Base-by-base conservation (phyloP, 2,888 invertebrate species). In the Sphaerophoria taeniata region DNA sequence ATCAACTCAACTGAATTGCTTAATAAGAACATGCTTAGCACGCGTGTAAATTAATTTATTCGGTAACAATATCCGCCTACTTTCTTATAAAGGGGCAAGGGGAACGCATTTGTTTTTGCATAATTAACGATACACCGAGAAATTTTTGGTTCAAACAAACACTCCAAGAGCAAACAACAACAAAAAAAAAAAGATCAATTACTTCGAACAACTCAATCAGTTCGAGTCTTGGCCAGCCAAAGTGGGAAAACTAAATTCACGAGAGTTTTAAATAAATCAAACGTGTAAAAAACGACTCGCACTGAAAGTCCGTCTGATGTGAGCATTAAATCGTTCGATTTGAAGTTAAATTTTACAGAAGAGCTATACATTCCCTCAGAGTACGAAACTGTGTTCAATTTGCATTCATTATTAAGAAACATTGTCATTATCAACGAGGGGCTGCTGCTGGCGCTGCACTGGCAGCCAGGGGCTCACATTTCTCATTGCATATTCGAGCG, bases 331-430 rank as follows among this genome's bases (percentile, higher is more conserved):
- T 70, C 24, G 55, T 61, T 24, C 60, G 39, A 67, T 39, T 61
- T 51, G 51, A 47, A 39, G 16, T 34, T 43, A 11, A 69, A 9
- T 34, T 67, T 16, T 24, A 24, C 24, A 60, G 33, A 51, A 45
- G 61, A 56, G 34, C 53, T 55, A 56, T 69, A 56, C 75, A 53
- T 49, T 60, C 14, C 60, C 70, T 14, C 65, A 77, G 77, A 86
- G 85, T 86, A 82, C 71, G 81, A 86, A 86, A 82, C 85, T 86
- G 77, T 86, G 85, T 86, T 86, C 85, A 82, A 86, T 86, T 86
- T 82, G 85, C 81, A 86, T 86, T 82, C 81, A 86, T 82, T 85
- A 85, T 82, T 75, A 76, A 80, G 84, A 73, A 51, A 81, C 85
- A 81, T 73, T 76, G 85, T 80, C 80, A 84, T 79, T 79, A 78